Conservation (phyloP, 1,140 invertebrate species). For the Hyles euphorbiae region DNA sequence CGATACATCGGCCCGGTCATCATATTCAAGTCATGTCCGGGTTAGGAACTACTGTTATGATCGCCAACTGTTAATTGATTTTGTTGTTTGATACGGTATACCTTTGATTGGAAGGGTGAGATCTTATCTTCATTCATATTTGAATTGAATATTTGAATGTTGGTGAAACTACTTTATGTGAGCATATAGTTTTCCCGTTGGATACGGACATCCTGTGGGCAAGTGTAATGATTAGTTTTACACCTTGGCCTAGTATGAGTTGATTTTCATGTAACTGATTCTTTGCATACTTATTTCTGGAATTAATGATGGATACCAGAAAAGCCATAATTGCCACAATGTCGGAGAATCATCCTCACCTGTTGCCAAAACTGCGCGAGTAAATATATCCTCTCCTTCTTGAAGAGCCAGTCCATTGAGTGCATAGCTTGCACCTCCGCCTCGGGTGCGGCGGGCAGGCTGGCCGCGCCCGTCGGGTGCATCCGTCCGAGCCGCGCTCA, state of each 20-base stretch:
- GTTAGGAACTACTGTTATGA: constrained; percentile 46
- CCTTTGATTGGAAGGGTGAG: too few species aligned
- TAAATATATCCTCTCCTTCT: constrained; percentile 94
- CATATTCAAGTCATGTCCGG: constrained; percentile 13
- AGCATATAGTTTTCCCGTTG: too few species aligned
- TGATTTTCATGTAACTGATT: too few species aligned
- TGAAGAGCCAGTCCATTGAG: constrained; percentile 96
- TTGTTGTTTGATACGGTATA: constrained; percentile 20
- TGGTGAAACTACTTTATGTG: too few species aligned
- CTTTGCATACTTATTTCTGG: too few species aligned
- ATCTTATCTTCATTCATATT: constrained; percentile 19
- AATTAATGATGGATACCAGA: too few species aligned
- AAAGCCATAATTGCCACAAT: too few species aligned
- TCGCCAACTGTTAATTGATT: constrained; percentile 64
- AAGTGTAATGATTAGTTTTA: too few species aligned
- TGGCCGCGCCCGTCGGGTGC: constrained; percentile 84
- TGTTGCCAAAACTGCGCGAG: constrained; percentile 96
- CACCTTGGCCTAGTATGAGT: too few species aligned
- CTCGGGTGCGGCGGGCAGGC: constrained; percentile 85
- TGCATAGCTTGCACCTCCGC: constrained; percentile 88
- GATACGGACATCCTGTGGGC: too few species aligned
- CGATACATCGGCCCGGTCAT: not conserved
- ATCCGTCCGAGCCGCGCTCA: constrained; percentile 74
- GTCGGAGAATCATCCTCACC: constrained; percentile 76
- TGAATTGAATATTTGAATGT: too few species aligned